Conservation (phyloP, 2,113 vertebrate species). For the Dolichallabes microphthalmus region DNA sequence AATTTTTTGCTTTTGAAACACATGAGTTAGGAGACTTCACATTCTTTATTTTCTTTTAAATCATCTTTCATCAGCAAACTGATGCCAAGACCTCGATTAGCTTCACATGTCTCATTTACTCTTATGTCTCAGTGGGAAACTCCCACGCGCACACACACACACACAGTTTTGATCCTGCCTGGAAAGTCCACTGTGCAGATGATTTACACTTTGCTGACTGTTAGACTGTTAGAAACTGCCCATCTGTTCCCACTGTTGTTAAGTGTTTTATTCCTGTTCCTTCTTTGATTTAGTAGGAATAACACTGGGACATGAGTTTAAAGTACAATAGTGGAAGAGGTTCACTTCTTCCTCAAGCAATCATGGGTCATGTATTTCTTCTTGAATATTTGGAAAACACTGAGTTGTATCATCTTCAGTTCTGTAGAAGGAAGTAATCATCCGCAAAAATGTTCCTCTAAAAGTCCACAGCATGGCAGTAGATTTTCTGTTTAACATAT, state of each 20-base stretch:
- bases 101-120: neutral
- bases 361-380: neutral
- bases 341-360: neutral
- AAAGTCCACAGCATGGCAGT: slow-evolving; percentile 6
- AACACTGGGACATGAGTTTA: neutral
- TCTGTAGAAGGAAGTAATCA: slow-evolving; percentile 13
- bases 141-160: slow-evolving; percentile 29
- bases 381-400: neutral
- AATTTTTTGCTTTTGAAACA: neutral
- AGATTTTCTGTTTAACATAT: neutral
- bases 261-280: neutral
- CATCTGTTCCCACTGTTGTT: neutral
- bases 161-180: slow-evolving; percentile 18
- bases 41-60: neutral
- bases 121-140: slow-evolving; percentile 30
- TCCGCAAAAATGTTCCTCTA: neutral
- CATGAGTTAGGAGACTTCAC: neutral
- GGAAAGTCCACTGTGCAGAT: slow-evolving; percentile 49
- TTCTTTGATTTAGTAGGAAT: neutral
- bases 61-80: neutral
- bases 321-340: neutral
- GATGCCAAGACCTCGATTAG: neutral
- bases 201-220: slow-evolving; percentile 13
- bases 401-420: neutral
- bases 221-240: slow-evolving; percentile 13